These are phyloP conservation scores for Phymanthus crucifer DNA, from an alignment of 92 coral and sea anemone genomes.

Conservation along the genomic window DNA sequence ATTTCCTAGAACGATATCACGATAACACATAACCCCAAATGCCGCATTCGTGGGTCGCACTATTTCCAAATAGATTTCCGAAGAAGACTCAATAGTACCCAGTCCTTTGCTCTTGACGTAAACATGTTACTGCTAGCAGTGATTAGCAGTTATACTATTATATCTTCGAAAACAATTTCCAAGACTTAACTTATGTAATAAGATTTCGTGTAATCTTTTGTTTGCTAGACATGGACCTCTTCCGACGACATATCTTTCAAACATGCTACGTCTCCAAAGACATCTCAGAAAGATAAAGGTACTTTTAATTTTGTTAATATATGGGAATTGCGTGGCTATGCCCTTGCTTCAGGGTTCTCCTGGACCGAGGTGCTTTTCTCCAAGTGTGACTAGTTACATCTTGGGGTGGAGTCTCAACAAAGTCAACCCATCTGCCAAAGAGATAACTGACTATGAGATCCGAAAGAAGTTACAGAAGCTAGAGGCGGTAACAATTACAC, in stretches of 20 bases:
- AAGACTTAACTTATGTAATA: too few relatives aligned
- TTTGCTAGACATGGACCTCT: background rate
- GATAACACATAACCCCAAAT: too few relatives aligned
- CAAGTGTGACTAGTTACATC: slow-evolving; percentile 14
- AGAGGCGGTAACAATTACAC: background rate
- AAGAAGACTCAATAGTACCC: too few relatives aligned
- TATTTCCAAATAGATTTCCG: too few relatives aligned
- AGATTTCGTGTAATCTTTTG: background rate
- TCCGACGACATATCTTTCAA: background rate
- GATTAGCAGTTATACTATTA: too few relatives aligned
- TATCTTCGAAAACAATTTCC: background rate
- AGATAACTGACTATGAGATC: background rate
- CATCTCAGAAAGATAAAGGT: too few relatives aligned
- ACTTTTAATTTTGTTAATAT: too few relatives aligned
- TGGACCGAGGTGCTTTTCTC: slow-evolving; percentile 31
- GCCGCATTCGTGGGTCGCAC: too few relatives aligned
- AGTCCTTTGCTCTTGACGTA: too few relatives aligned
- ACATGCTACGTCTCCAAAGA: too few relatives aligned
- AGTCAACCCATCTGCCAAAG: slow-evolving; percentile 1
- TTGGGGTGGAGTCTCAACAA: background rate
- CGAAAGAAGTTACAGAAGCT: slow-evolving; percentile 5
- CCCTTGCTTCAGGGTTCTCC: slow-evolving; percentile 25
- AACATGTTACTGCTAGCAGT: too few relatives aligned
- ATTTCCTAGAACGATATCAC: too few relatives aligned
- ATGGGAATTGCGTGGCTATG: slow-evolving; percentile 21